Conservation (phyloP, 2,888 invertebrate genomes). For the Cataglyphis altisquamis region DNA sequence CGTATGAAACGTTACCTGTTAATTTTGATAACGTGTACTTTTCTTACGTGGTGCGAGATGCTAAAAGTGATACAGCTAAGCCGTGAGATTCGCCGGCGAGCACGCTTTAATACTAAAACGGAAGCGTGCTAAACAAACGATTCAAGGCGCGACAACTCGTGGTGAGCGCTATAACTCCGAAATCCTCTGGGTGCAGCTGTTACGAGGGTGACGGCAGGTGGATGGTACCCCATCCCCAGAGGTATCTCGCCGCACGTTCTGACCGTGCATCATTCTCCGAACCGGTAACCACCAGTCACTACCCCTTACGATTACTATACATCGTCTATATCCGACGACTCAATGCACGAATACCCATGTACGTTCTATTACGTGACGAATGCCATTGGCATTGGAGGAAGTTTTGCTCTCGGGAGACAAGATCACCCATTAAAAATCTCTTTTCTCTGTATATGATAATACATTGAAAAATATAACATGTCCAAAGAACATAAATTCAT, state of each 20-base stretch:
- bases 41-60: not conserved
- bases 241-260: conserved; percentile 75
- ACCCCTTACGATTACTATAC: conserved; percentile 78
- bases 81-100: conserved; percentile 21
- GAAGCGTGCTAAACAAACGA: conserved; percentile 52
- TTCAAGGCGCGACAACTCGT: conserved; percentile 56
- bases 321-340: conserved; percentile 61
- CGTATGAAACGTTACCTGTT: not conserved
- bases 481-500: conserved; percentile 31
- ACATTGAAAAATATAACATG: conserved; percentile 50
- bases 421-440: conserved; percentile 38
- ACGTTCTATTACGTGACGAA: conserved; percentile 40
- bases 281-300: conserved; percentile 82
- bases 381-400: conserved; percentile 31
- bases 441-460: not conserved
- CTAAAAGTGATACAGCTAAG: not conserved
- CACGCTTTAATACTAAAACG: conserved; percentile 67
- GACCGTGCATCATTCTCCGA: conserved; percentile 80
- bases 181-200: conserved; percentile 58
- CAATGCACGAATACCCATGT: conserved; percentile 32
- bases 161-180: conserved; percentile 63
- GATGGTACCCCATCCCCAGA: conserved; percentile 27
- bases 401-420: conserved; percentile 26
- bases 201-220: conserved; percentile 51
- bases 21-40: not conserved